A percentile compares a stretch with the other conserved stretches of the same genome.
Conservation (phyloP, 2,113 vertebrate genomes). For the Platichthys stellatus region DNA sequence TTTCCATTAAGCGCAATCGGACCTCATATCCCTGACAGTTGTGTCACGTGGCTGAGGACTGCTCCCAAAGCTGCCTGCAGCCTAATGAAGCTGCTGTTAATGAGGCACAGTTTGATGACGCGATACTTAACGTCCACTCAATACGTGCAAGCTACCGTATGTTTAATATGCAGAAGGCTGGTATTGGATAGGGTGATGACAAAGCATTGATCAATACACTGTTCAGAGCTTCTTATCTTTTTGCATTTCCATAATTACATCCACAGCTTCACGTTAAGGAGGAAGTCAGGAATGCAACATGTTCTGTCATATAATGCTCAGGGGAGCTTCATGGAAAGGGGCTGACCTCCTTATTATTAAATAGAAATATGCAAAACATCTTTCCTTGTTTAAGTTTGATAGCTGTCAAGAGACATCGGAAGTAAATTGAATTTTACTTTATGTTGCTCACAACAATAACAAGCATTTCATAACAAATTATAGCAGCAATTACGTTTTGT, state of each 20-base stretch:
- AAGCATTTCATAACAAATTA: no score
- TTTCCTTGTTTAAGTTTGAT: no score
- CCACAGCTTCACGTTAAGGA: background rate
- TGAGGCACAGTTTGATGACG: slow-evolving; percentile 65
- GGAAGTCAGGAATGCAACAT: background rate
- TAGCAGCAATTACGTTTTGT: no score
- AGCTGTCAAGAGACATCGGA: no score
- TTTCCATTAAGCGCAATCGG: slow-evolving; percentile 49
- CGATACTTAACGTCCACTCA: slow-evolving; percentile 38
- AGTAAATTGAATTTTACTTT: no score
- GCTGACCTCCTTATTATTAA: background rate
- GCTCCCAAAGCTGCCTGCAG: slow-evolving; percentile 45
- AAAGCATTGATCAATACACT: background rate
- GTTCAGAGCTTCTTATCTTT: background rate
- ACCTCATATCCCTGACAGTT: slow-evolving; percentile 50
- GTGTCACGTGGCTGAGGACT: slow-evolving; percentile 55
- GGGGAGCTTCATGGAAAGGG: background rate
- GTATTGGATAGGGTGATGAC: background rate
- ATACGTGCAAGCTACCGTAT: background rate
- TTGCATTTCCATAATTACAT: background rate
- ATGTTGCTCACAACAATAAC: no score
- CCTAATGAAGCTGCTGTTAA: slow-evolving; percentile 70
- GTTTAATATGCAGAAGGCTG: background rate
- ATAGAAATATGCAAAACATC: background rate
- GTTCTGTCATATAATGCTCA: background rate